Evolutionary conservation across 2,888 invertebrate species (phyloP), one percentile per base, ranked within the genome.

Genomic region (Sminthurides aquaticus): DNA sequence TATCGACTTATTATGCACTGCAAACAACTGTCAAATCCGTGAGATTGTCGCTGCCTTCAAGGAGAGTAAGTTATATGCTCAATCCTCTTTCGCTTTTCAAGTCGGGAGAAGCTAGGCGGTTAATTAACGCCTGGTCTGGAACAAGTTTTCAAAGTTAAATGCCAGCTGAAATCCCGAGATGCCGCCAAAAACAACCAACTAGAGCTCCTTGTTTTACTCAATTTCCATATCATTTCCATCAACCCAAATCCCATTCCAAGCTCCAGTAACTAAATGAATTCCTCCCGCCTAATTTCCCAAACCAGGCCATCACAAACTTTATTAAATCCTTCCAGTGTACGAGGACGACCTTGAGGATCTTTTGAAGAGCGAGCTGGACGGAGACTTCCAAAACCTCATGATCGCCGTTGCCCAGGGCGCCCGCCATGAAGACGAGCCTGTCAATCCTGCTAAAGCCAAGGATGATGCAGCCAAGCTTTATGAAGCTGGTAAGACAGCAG

Each of bases 301-400:
- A n/a, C n/a, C n/a, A n/a, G n/a, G n/a, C n/a, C n/a, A n/a, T n/a
- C n/a, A n/a, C n/a, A n/a, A n/a, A n/a, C n/a, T n/a, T n/a, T n/a
- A n/a, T n/a, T n/a, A n/a, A n/a, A n/a, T n/a, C n/a, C 49, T 63
- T 65, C 2, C 64, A 75, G 75, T 71, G 71, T 79, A 75, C 72
- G 76, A 75, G 2, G 76, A 76, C 60, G 73, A 74, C 34, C 70
- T 81, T 63, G 81, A 81, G 69, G 75, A 78, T 20, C 78, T 79
- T 68, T 77, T 81, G 26, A 74, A 76, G 55, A 78, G 78, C 54
- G 83, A 83, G 72, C 79, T 81, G 1, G 79, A 80, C 69, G 82
- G 82, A 18, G 79, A 81, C 75, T 82, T 83, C 75, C 77, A 80
- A 71, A 76, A 80, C 24, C 76, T 83, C 55, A 78, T 82, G 58